phyloP scores from a whole-genome alignment of 2,113 vertebrate genomes.

The Craseonycteris thonglongyai region DNA sequence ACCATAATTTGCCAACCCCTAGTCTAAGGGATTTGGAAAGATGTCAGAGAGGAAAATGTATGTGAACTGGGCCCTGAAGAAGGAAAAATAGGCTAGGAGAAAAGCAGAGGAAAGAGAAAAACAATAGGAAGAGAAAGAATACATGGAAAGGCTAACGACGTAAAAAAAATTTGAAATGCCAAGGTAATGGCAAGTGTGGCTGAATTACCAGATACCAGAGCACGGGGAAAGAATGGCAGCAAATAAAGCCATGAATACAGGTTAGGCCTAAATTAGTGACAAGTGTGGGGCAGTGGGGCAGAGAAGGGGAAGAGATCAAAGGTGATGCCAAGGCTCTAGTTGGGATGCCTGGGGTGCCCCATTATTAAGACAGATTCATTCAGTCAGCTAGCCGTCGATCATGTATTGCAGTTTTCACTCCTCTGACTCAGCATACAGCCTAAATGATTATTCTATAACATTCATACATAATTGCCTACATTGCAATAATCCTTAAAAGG shows the following conservation, averaged over 20 bases:
- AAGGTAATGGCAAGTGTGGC: no score
- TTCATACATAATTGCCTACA: not conserved
- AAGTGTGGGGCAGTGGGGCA: fast-evolving
- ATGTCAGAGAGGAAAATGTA: not conserved
- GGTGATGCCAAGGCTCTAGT: not conserved
- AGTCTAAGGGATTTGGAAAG: not conserved
- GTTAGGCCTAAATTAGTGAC: not conserved
- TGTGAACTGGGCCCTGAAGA: not conserved
- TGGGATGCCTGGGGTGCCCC: not conserved
- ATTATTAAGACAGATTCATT: not conserved
- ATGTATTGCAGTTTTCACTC: not conserved
- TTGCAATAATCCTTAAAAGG: not conserved
- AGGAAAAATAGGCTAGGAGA: not conserved
- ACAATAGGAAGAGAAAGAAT: not conserved
- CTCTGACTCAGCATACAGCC: not conserved
- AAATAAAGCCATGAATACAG: not conserved
- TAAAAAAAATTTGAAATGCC: not conserved
- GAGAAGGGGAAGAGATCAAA: not conserved
- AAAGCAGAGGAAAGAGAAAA: not conserved
- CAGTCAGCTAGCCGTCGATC: not conserved
- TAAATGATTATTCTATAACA: not conserved
- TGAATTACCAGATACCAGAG: not conserved
- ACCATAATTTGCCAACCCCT: not conserved
- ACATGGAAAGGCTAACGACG: not conserved
- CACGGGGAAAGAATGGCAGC: not conserved